Percentiles rank a stretch among this genome's conserved stretches.
Evolutionary conservation across 1,140 invertebrate species (phyloP).

Genomic region (Pseudobourletiella spinata): DNA sequence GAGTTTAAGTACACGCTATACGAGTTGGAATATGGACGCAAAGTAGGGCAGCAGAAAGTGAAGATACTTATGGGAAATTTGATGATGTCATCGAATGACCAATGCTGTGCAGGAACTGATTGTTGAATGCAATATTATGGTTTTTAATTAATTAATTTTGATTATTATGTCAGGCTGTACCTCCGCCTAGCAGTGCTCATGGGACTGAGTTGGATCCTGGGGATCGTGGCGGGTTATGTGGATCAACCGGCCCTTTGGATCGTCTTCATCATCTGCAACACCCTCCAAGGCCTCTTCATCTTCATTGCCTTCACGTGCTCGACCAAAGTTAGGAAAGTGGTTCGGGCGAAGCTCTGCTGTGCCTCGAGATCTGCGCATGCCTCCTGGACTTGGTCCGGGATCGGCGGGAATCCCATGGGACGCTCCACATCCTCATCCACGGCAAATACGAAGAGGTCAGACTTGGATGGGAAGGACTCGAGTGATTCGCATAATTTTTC

Average conservation of each 20-base stretch:
- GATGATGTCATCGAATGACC: too few species aligned
- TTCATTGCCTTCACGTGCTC: conserved; percentile 52
- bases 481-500: conserved; percentile 17
- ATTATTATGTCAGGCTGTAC: conserved; percentile 44
- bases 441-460: conserved; percentile 29
- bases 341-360: conserved; percentile 30
- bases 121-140: neutral
- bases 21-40: too few species aligned
- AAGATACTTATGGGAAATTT: too few species aligned
- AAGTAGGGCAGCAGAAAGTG: too few species aligned
- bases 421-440: conserved; percentile 27
- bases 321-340: conserved; percentile 38
- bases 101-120: too few species aligned
- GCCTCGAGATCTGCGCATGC: conserved; percentile 8
- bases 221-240: conserved; percentile 45
- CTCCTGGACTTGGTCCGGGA: conserved; percentile 36
- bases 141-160: conserved; percentile 7
- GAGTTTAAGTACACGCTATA: too few species aligned
- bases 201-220: conserved; percentile 49
- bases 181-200: conserved; percentile 48
- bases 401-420: conserved; percentile 20
- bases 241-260: conserved; percentile 44
- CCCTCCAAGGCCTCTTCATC: conserved; percentile 52
- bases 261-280: conserved; percentile 49
- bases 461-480: conserved; percentile 25